Conservation (phyloP, 1,140 invertebrate species). For the Bombus confusus region DNA sequence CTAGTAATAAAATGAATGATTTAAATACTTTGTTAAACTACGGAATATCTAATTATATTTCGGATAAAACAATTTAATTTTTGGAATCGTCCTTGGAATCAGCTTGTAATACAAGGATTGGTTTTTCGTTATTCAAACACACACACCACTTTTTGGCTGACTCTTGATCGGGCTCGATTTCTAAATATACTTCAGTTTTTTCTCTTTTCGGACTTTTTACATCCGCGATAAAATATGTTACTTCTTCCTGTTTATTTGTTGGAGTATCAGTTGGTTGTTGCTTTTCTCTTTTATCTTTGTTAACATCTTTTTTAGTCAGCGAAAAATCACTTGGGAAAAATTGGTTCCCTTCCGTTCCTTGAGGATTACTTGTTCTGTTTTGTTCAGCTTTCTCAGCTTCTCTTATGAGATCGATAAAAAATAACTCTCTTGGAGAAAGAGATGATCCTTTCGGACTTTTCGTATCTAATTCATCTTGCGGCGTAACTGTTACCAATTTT, state of each 20-base stretch:
- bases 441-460: constrained; percentile 62
- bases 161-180: constrained; percentile 39
- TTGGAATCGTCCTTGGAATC: not conserved
- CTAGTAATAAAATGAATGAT: not conserved
- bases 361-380: not conserved
- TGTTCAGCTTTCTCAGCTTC: constrained; percentile 65
- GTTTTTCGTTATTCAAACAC: constrained; percentile 28
- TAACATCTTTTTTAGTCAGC: not conserved
- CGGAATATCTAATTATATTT: constrained; percentile 5
- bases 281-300: not conserved
- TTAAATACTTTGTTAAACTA: constrained; percentile 1
- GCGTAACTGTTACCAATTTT: constrained; percentile 63
- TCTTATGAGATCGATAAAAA: constrained; percentile 78
- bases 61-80: constrained; percentile 1
- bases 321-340: constrained; percentile 41
- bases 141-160: not conserved
- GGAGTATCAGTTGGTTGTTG: not conserved
- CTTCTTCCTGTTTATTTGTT: not conserved
- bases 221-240: constrained; percentile 65
- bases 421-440: constrained; percentile 78
- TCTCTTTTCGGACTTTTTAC: constrained; percentile 41
- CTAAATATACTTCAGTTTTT: constrained; percentile 64
- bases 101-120: not conserved
- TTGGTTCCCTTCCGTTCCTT: not conserved
- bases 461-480: constrained; percentile 7